These are phyloP conservation scores for Pavo muticus DNA, from an alignment of 2,113 vertebrate genomes.

Conservation along the genomic window DNA sequence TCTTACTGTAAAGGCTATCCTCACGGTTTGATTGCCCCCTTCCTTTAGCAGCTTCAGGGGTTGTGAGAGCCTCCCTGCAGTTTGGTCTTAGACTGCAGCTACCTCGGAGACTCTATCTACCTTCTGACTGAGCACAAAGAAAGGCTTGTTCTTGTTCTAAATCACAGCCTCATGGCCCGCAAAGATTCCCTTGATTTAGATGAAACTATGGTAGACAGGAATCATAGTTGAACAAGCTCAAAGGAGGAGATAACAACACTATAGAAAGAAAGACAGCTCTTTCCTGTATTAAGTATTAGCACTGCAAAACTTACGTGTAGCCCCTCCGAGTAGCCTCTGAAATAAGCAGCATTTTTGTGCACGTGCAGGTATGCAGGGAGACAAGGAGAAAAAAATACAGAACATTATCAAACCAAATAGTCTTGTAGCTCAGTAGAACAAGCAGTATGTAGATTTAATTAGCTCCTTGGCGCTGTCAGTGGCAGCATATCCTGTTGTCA, in stretches of 20 bases:
- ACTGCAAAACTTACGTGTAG: background rate
- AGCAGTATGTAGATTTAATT: constrained; percentile 67
- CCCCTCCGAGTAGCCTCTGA: background rate
- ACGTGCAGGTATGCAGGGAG: background rate
- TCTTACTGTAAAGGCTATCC: background rate
- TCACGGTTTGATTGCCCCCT: background rate
- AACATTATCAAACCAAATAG: constrained; percentile 11
- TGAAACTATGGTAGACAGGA: background rate
- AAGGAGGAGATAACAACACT: background rate
- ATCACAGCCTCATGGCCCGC: background rate
- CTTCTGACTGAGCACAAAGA: background rate
- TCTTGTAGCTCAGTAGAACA: constrained; percentile 29
- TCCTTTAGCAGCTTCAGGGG: background rate
- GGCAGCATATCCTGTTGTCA: constrained; percentile 32
- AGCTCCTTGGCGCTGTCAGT: constrained; percentile 24
- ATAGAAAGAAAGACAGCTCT: background rate
- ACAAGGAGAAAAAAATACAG: constrained; percentile 20
- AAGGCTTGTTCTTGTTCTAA: background rate
- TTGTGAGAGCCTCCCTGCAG: background rate
- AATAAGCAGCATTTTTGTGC: background rate
- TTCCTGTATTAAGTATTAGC: background rate
- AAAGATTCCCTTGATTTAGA: background rate
- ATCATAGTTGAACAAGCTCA: background rate
- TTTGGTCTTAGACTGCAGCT: background rate
- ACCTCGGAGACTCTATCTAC: background rate